phyloP scores from a whole-genome alignment of 2,113 vertebrate genomes.

The Aptenodytes forsteri region DNA sequence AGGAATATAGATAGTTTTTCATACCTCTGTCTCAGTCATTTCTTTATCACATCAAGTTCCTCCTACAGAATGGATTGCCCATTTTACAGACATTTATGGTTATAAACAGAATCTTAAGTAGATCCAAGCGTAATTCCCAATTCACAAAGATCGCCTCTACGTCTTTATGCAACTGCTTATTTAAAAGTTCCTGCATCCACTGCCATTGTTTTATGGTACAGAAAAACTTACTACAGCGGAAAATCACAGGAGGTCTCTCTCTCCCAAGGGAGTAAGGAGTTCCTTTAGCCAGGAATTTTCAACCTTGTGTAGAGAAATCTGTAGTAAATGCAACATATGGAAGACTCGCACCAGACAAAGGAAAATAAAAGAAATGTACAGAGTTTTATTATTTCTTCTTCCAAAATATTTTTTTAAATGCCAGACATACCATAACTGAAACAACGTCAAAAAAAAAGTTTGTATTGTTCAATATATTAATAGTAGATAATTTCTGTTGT shows the following conservation, averaged over 20 bases:
- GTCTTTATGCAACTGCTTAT: background rate
- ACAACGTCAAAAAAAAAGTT: background rate
- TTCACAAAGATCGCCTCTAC: background rate
- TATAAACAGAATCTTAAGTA: background rate
- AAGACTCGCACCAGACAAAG: background rate
- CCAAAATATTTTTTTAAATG: background rate
- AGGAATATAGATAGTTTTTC: background rate
- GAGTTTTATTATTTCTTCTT: background rate
- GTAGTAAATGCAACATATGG: background rate
- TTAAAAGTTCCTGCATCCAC: background rate
- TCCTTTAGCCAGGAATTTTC: background rate
- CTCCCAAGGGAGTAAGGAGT: background rate
- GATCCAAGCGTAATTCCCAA: background rate
- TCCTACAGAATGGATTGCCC: background rate
- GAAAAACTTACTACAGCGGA: background rate
- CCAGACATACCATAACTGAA: background rate
- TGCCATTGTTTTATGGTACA: background rate
- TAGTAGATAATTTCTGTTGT: background rate
- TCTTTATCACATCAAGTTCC: background rate
- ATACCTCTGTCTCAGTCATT: background rate
- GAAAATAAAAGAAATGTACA: background rate
- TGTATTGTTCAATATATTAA: background rate
- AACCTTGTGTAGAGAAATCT: background rate
- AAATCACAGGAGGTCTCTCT: background rate
- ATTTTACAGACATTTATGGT: background rate